These are phyloP conservation scores for Apodemus agrarius DNA, from an alignment of 2,797 vertebrate species.

Conservation along the genomic window DNA sequence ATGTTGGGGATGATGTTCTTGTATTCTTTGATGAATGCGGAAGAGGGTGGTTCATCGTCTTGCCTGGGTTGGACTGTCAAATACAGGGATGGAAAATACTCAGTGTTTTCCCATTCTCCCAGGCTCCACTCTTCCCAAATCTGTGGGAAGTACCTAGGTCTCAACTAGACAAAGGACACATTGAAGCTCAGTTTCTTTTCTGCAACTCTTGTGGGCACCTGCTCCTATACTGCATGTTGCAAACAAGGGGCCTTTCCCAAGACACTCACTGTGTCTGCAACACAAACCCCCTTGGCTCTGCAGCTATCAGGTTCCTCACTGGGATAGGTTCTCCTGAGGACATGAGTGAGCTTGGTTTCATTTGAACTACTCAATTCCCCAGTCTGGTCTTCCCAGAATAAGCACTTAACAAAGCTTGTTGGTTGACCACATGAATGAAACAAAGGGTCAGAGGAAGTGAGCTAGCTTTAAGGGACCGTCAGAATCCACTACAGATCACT, in stretches of 20 bases:
- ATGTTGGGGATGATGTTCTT: conserved; percentile 89
- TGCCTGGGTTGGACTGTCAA: conserved; percentile 89
- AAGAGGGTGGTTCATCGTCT: conserved; percentile 91
- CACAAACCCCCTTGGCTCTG: conserved; percentile 8
- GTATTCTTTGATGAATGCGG: conserved; percentile 92
- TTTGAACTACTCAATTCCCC: not conserved
- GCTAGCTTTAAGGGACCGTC: not conserved
- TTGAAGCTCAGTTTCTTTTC: not conserved
- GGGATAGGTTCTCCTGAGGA: not conserved
- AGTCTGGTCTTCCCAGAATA: not conserved
- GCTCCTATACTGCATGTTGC: not conserved
- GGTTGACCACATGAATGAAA: not conserved
- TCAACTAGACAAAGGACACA: not conserved
- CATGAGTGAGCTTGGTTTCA: not conserved
- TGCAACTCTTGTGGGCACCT: conserved; percentile 6
- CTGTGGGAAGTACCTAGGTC: not conserved
- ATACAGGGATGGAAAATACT: conserved; percentile 33
- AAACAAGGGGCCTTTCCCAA: not conserved
- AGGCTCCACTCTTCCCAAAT: not conserved
- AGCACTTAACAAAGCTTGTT: not conserved
- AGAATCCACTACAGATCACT: not conserved
- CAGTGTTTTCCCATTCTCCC: conserved; percentile 9
- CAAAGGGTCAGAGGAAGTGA: not conserved
- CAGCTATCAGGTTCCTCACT: not conserved
- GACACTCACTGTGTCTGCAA: not conserved